Evolutionary conservation across 2,797 vertebrate species (phyloP), one percentile per base, ranked within the genome.

Genomic region (Erithacus rubecula): DNA sequence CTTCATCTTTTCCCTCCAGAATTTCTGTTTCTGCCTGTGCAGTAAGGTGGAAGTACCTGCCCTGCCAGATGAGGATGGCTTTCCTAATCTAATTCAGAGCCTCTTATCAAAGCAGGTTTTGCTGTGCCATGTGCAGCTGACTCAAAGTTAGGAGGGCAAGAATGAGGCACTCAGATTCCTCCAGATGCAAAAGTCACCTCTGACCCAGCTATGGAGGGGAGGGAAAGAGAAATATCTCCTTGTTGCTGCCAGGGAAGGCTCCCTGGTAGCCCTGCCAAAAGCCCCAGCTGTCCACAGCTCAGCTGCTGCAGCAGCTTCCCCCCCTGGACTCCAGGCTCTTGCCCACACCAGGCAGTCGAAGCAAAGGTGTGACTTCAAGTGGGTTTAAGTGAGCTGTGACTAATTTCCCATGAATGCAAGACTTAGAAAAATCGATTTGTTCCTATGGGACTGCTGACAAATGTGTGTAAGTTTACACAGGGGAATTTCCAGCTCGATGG

Each of bases 21-120:
- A 63, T 78, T 41, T 59, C 56, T 13, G 5, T 43, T 71, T 67
- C 52, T 75, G 24, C 24, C 32, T 17, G 16, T 21, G 64, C 32
- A n/a, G 34, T 1, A 7, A 51, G 36, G 32, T 63, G 37, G 56
- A 82, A 70, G 34, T 14, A 24, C 18, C 76, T 65, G 36, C n/a
- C 49, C 63, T 1, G 0, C 12, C 8, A 16, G 32, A 15, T 3
- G 3, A 86, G 43, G 30, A 51, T 0, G 0, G 15, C 16, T 71
- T 65, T 78, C 58, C 43, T 68, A 46, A 5, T 36, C 56, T 30
- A 12, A 52, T 37, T 51, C 32, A 69, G 59, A 83, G n/a, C 29
- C 58, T 20, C 20, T 34, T 58, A 19, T 15, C 46, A 34, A 41
- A 77, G 11, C 24, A 34, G 22, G 12, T 68, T 75, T 85, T 59